Evolutionary conservation across 2,888 invertebrate species (phyloP).

Genomic region (Slavum lentiscoides): DNA sequence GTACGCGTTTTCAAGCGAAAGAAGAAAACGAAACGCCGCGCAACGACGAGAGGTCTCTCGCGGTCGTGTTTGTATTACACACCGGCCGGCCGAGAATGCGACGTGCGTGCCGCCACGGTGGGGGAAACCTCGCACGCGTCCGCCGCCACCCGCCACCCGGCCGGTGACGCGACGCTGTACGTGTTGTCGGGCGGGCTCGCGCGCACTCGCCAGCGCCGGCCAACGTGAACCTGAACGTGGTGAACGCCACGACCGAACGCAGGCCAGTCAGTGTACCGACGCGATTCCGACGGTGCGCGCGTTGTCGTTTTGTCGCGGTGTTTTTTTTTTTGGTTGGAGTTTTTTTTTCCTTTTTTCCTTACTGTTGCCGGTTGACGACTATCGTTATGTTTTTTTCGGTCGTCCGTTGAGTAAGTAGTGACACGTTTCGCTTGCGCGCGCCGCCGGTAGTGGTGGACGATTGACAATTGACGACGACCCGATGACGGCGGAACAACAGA

Average conservation of each 20-base stretch:
- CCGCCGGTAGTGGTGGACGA: too few relatives aligned
- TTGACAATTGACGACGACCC: too few relatives aligned
- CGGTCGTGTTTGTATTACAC: too few relatives aligned
- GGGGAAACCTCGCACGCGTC: slow-evolving; percentile 5
- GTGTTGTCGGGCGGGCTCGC: slow-evolving; percentile 19
- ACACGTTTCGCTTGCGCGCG: neutral
- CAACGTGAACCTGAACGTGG: too few relatives aligned
- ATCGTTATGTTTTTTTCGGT: too few relatives aligned
- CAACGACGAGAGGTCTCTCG: too few relatives aligned
- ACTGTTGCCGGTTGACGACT: too few relatives aligned
- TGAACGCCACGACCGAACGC: neutral
- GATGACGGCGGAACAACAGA: slow-evolving; percentile 17
- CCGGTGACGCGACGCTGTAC: too few relatives aligned
- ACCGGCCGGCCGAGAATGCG: slow-evolving; percentile 24
- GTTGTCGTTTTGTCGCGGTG: neutral
- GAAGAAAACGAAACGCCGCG: too few relatives aligned
- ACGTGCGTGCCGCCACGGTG: slow-evolving; percentile 7
- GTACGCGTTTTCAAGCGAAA: too few relatives aligned
- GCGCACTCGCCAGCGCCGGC: neutral
- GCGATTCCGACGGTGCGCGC: neutral
- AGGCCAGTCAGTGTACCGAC: slow-evolving; percentile 26
- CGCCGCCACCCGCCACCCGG: neutral
- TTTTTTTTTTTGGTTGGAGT: too few relatives aligned
- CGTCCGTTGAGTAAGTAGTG: neutral
- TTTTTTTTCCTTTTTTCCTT: neutral